Evolutionary conservation across 2,797 vertebrate species (phyloP), one percentile per base, ranked within the genome.

Genomic region (Periophthalmus magnuspinnatus): DNA sequence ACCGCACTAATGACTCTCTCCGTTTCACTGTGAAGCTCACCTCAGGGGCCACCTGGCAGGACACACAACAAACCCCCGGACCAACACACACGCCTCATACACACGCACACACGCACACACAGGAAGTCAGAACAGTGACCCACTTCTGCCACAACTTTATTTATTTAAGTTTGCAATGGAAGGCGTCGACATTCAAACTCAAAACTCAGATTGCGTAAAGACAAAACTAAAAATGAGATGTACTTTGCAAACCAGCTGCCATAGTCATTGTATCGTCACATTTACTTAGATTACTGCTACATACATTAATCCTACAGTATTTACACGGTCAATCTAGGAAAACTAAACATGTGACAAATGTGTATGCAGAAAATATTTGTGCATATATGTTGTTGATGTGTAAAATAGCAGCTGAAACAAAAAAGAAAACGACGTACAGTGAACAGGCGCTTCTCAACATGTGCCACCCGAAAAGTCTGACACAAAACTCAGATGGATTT

Each of bases 401-500:
- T 13, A 55, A 11, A n/a, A n/a, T 55, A 55, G 52, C 52, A 55
- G 52, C 21, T 22, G 8, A 22, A 54, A 10, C 9, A 54, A 54
- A 54, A 54, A 10, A 54, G 3, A 54, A 9, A 55, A 52, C 21
- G n/a, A 21, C 2, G 52, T n/a, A 9, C n/a, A 50, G 41, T 4
- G 28, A 41, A 41, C 38, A 45, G 41, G 13, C 45, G 41, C 4
- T 14, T 45, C 11, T 45, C 41, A 45, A 45, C 41, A 8, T 50
- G 17, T 7, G 17, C 5, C 17, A n/a, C 17, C 48, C 50, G 47
- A 50, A 50, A 50, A 50, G 47, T 50, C 47, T 38, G 33, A 38
- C 16, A 64, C 5, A 2, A 1, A 5, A 41, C 5, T 91, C 68
- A 94, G 70, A 94, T 92, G 17, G 93, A 94, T 60, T 90, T 92